Conservation (phyloP, 2,797 vertebrate species). For the Taeniopygia guttata region DNA sequence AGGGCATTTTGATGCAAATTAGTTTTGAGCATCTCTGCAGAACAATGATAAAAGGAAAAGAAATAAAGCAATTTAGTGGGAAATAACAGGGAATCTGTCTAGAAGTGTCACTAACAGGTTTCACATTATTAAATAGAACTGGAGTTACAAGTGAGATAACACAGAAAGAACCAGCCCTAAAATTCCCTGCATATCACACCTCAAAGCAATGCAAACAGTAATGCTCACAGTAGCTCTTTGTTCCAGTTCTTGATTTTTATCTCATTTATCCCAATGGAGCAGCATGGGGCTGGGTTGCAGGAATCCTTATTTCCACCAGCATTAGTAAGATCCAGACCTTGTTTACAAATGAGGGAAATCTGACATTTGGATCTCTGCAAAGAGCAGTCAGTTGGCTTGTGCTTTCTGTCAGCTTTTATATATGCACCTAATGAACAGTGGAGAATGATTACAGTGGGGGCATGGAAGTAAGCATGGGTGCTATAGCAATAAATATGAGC, state of each 20-base stretch:
- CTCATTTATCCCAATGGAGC: neutral
- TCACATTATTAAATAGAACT: neutral
- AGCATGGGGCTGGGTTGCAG: neutral
- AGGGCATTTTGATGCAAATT: neutral
- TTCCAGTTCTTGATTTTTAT: neutral
- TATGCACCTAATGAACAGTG: neutral
- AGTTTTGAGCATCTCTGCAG: neutral
- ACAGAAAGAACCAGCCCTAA: neutral
- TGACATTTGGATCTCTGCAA: neutral
- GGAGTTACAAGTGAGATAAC: neutral
- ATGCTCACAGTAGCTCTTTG: neutral
- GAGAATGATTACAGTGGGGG: neutral
- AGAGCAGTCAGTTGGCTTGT: neutral
- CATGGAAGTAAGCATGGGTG: neutral
- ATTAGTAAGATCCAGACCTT: neutral
- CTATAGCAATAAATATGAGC: conserved; percentile 23
- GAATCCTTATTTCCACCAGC: neutral
- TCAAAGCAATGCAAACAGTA: neutral
- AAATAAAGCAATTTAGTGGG: neutral
- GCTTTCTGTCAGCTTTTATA: neutral
- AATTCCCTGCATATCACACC: neutral
- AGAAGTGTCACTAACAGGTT: neutral
- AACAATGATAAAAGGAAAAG: neutral
- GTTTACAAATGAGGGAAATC: neutral
- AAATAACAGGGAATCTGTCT: neutral